Evolutionary conservation across 2,113 vertebrate genomes (phyloP).

Genomic region (Drymodes brunneopygia): DNA sequence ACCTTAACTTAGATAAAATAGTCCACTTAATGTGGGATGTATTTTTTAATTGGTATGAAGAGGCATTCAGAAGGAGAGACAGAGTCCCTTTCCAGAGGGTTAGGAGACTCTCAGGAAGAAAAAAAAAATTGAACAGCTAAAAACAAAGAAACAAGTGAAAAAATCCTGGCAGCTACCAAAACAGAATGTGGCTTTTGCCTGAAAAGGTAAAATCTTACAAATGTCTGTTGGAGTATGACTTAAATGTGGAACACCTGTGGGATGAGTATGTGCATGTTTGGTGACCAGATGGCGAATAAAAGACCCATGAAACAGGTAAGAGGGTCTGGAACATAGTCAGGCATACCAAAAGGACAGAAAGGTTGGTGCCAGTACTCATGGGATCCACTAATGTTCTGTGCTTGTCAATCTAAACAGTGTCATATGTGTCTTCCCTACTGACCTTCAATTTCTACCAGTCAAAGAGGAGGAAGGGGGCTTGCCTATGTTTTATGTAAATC

Average conservation of each 20-base stretch:
- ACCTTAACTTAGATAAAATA: background rate
- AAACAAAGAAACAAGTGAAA: background rate
- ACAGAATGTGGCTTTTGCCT: background rate
- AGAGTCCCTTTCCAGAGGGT: background rate
- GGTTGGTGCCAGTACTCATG: background rate
- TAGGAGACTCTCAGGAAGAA: background rate
- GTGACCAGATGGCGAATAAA: background rate
- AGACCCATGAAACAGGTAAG: background rate
- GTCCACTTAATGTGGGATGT: background rate
- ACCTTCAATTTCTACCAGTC: background rate
- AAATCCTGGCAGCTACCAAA: background rate
- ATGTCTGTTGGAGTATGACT: background rate
- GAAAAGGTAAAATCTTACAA: background rate
- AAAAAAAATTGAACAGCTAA: background rate
- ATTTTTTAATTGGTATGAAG: background rate
- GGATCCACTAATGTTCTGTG: background rate
- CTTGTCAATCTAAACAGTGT: background rate
- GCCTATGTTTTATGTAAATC: background rate
- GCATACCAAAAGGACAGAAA: background rate
- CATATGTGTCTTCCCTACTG: background rate
- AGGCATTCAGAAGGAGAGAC: background rate
- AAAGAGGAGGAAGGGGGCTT: background rate
- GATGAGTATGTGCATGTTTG: background rate
- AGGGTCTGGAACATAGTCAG: background rate
- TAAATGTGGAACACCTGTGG: background rate